Evolutionary conservation across 2,888 invertebrate species (phyloP), one percentile per base, ranked within the genome.

Genomic region (Drosophila rubida): DNA sequence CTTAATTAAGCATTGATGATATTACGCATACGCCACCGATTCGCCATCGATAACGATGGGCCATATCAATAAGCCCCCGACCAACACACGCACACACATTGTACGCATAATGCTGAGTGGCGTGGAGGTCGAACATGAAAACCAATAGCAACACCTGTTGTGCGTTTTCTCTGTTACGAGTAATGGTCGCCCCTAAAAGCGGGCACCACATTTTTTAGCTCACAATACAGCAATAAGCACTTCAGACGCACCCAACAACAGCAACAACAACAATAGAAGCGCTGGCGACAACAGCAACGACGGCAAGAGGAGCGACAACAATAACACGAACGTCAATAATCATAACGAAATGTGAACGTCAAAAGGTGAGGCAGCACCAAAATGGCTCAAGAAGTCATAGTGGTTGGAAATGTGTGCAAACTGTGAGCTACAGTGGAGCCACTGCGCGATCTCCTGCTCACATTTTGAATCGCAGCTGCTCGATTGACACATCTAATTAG

Each of bases 1-100:
- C 80, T 87, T 80, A 84, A 83, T 80, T 80, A 84, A 63, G 55
- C 80, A 86, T 69, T 80, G 78, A 80, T 69, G 87, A 76, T 58
- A 73, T 83, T 86, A 67, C 53, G 65, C 58, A 68, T 68, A 69
- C 75, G 75, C 75, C 58, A 46, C 61, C 50, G 51, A 50, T 59
- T 66, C 32, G 19, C 37, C 48, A 69, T 68, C 69, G 73, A 69
- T 72, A 51, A 39, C 54, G 50, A 54, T 55, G 53, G 51, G 35
- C 35, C 14, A 13, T 35, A 35, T 35, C 11, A 32, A 32, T 27
- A 4, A n/a, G n/a, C n/a, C 55, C 19, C 19, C 27, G 8, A 27
- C 8, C 27, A 27, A 27, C 9, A 9, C 27, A 27, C 27, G 11
- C 30, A 30, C 30, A 30, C 4, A 30, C 25, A 25, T 25, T 25